Base-by-base conservation (phyloP, 1,140 invertebrate genomes). In the Drosophila rufa region DNA sequence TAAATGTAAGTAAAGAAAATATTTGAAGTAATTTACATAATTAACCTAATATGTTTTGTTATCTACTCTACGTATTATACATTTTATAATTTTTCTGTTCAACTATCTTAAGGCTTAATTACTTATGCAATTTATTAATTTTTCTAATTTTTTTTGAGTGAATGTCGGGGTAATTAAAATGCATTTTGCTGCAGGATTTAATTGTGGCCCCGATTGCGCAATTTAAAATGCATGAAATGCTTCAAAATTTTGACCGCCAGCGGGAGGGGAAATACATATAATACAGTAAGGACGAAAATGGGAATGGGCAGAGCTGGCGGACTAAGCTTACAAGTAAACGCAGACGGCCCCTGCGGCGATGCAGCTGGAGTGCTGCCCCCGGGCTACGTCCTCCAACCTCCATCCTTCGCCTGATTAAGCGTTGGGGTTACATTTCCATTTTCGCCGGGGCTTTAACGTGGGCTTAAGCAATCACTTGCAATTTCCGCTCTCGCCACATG, bases 361-460 rank as follows among this genome's bases (percentile, higher is more conserved):
- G 62, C 61, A 68, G 59, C 36, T 56, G 36, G 53, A 25, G 19
- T 40, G 33, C 40, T 36, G 33, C 33, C 33, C 33, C 33, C 33
- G 33, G 9, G 33, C 33, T 11, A 14, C 43, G 27, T 7, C 4
- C 53, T 8, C 4, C 14, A 5, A 3, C 4, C 12, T 5, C 3
- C 33, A 11, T 36, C 33, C 33, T 15, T 14, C 12, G 14, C n/a
- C 53, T 66, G 51, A 62, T 64, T 65, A 48, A 57, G 40, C 50
- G 60, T 46, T 48, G 36, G 60, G 60, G 56, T 65, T 84, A 62
- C 82, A 89, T 89, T 89, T 84, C 65, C 65, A 83, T 78, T 89
- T 89, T 45, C 55, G 50, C 57, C 40, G 25, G 60, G 64, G 53
- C 51, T 73, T 73, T 50, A 64, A 47, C 55, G 36, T 33, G 55